Conservation (phyloP, 2,113 vertebrate genomes). For the Glaucidium brasilianum region DNA sequence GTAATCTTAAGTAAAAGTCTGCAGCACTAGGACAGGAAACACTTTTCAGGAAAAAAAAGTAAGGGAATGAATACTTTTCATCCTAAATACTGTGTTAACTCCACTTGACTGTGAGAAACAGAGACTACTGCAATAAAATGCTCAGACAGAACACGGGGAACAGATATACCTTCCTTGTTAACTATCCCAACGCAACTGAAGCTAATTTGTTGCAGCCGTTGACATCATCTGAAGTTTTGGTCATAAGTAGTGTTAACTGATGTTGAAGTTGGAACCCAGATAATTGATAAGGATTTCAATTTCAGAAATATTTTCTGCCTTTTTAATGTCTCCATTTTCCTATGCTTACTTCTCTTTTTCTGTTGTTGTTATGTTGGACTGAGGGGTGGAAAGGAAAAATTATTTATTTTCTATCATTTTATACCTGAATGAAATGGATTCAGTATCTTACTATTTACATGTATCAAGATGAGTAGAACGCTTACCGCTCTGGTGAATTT, state of each 20-base stretch:
- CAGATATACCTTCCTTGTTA: not conserved
- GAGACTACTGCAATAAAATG: not conserved
- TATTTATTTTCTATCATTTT: not conserved
- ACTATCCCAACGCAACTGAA: not conserved
- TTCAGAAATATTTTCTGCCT: not conserved
- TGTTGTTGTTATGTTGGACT: not conserved
- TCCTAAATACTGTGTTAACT: not conserved
- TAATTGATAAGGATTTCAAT: not conserved
- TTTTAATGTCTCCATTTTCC: not conserved
- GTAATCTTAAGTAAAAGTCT: not conserved
- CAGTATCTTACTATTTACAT: not conserved
- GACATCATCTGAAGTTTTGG: not conserved
- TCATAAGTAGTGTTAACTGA: not conserved
- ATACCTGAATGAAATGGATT: not conserved
- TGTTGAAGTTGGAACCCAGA: not conserved
- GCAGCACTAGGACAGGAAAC: not conserved
- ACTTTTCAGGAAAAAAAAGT: not conserved
- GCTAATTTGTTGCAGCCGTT: not conserved
- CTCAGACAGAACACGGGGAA: rapidly evolving
- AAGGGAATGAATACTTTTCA: not conserved
- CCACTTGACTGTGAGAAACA: not conserved
- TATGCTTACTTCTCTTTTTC: not conserved
- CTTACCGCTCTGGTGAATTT: not conserved
- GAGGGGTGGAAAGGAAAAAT: not conserved
- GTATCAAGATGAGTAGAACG: not conserved